phyloP scores from a whole-genome alignment of 2,888 invertebrate genomes.

The Phanerotoma sp. region DNA sequence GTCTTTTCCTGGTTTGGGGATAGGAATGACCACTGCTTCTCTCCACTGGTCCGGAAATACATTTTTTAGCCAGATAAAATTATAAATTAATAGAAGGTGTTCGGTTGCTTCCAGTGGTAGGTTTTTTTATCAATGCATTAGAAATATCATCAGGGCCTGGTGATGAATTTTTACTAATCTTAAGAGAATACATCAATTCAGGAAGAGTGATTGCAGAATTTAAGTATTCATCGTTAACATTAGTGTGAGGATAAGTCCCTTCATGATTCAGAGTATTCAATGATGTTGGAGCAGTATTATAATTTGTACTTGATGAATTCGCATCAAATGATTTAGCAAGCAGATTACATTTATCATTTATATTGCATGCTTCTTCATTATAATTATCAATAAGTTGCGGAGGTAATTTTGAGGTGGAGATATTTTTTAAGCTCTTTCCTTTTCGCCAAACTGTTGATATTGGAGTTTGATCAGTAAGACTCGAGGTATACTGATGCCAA shows the following conservation, averaged over 20 bases:
- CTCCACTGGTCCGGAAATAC: constrained; percentile 19
- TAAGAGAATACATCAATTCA: constrained; percentile 4
- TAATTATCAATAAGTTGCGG: background rate
- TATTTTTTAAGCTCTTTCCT: constrained; percentile 21
- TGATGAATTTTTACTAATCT: background rate
- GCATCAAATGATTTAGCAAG: constrained; percentile 6
- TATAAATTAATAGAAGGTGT: constrained; percentile 9
- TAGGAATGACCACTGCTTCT: constrained; percentile 17
- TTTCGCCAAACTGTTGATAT: constrained; percentile 18
- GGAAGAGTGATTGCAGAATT: background rate
- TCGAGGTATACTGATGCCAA: constrained; percentile 22
- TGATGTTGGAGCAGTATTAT: background rate
- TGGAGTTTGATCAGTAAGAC: constrained; percentile 5
- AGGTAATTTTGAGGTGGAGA: background rate
- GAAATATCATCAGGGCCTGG: constrained; percentile 23
- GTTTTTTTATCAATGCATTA: constrained; percentile 9
- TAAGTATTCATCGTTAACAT: background rate
- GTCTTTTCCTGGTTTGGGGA: constrained; percentile 18
- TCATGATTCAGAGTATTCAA: background rate
- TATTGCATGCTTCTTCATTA: background rate
- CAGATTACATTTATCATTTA: constrained; percentile 1
- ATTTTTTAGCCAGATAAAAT: constrained; percentile 11
- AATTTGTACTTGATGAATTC: constrained; percentile 11
- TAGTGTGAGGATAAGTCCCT: background rate
- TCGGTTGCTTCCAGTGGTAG: constrained; percentile 4